Evolutionary conservation across 2,888 invertebrate species (phyloP), one percentile per base, ranked within the genome.

Genomic region (Anorthoa munda): DNA sequence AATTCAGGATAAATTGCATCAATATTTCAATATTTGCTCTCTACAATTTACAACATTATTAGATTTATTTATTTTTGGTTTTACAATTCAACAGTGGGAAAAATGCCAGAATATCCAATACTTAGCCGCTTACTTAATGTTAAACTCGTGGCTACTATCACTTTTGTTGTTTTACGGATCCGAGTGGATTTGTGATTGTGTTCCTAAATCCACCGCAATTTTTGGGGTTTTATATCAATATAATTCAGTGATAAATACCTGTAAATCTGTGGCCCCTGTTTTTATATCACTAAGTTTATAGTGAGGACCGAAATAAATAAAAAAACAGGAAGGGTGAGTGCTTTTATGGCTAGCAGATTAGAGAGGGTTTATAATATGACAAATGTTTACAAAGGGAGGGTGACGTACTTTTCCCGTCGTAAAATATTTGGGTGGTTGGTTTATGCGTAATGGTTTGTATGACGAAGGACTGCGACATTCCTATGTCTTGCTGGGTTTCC

Each of bases 231-330:
- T 51, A 45, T 58, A 61, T n/a, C 45, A 53, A 26, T 66, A 76
- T 66, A 51, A 77, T 56, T 61, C 55, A 21, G 31, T 46, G 26
- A 72, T 64, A 76, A 60, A n/a, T 21, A 60, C 26, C 53, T 55
- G n/a, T 1, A 53, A 77, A 58, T 53, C 39, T 26, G n/a, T 66
- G 21, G 13, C 17, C 15, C 31, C 50, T 56, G 13, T 46, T 63
- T 60, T 73, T 56, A 61, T 65, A 68, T 61, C 59, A 69, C 46
- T 15, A 17, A 21, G n/a, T 48, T 21, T 17, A 50, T 23, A n/a
- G 51, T 51, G n/a, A 17, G n/a, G n/a, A 71, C 53, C 48, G n/a
- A 12, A 69, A 82, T 71, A 81, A 71, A n/a, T n/a, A n/a, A n/a
- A n/a, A n/a, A 70, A 59, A 31, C 45, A n/a, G 50, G n/a, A 65